phyloP scores from a whole-genome alignment of 2,888 invertebrate genomes.

The Rhopalosiphum nymphaeae region DNA sequence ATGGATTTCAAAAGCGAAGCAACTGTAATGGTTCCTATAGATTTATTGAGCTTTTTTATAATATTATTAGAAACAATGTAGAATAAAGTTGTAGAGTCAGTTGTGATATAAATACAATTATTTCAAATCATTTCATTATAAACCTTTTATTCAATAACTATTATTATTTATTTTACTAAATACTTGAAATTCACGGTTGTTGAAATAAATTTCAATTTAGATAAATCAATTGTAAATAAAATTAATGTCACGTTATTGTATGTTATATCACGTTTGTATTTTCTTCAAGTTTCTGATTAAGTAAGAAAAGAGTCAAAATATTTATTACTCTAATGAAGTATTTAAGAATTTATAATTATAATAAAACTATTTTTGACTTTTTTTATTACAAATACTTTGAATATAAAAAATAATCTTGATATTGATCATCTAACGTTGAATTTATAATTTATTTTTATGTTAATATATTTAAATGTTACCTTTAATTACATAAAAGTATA shows the following conservation, averaged over 20 bases:
- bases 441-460: not conserved
- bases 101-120: not conserved
- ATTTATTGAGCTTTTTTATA: not conserved
- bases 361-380: not conserved
- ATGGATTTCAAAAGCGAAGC: not conserved
- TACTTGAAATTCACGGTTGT: not conserved
- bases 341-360: not conserved
- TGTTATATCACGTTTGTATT: too few relatives aligned
- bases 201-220: not conserved
- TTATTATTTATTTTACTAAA: not conserved
- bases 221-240: not conserved
- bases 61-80: not conserved
- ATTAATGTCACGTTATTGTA: not conserved
- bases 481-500: not conserved
- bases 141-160: not conserved
- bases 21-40: not conserved
- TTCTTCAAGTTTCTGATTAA: rapidly evolving
- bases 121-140: not conserved
- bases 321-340: not conserved
- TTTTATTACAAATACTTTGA: too few relatives aligned
- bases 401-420: too few relatives aligned
- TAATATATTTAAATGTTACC: not conserved
- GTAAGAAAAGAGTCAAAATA: not conserved
- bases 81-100: not conserved
- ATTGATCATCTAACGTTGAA: not conserved